These are phyloP conservation scores for Phoenicopterus ruber DNA, from an alignment of 2,113 vertebrate genomes.

Conservation along the genomic window DNA sequence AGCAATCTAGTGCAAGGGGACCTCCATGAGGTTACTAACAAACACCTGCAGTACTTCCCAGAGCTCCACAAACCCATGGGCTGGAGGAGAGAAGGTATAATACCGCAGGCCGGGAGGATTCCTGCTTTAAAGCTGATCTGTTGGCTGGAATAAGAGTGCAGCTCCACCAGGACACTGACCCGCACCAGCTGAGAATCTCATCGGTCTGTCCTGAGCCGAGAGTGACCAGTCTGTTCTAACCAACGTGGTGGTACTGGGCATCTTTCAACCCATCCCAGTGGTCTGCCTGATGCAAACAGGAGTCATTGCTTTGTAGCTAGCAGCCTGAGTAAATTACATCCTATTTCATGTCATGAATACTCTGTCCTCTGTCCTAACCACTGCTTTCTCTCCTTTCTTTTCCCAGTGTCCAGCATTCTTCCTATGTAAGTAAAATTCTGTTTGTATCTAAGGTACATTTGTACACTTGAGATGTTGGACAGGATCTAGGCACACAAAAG, in stretches of 20 bases:
- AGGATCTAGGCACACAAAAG: neutral
- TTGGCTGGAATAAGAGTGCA: neutral
- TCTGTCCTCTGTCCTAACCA: neutral
- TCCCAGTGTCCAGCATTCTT: neutral
- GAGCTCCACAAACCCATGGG: neutral
- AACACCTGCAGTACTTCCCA: neutral
- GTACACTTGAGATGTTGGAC: neutral
- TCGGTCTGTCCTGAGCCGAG: neutral
- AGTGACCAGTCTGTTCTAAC: neutral
- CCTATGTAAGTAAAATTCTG: neutral
- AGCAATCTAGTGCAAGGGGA: neutral
- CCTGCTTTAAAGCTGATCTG: neutral
- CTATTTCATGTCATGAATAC: neutral
- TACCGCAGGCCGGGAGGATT: neutral
- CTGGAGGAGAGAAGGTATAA: neutral
- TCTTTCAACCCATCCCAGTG: neutral
- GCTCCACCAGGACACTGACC: neutral
- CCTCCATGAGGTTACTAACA: neutral
- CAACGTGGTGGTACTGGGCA: neutral
- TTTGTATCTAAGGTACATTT: neutral
- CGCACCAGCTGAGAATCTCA: neutral
- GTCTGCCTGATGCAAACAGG: neutral
- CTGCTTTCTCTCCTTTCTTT: neutral
- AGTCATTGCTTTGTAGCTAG: too few relatives aligned
- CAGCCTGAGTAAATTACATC: neutral